Evolutionary conservation across 2,797 vertebrate genomes (phyloP).

Genomic region (Myioborus melanocephalus): DNA sequence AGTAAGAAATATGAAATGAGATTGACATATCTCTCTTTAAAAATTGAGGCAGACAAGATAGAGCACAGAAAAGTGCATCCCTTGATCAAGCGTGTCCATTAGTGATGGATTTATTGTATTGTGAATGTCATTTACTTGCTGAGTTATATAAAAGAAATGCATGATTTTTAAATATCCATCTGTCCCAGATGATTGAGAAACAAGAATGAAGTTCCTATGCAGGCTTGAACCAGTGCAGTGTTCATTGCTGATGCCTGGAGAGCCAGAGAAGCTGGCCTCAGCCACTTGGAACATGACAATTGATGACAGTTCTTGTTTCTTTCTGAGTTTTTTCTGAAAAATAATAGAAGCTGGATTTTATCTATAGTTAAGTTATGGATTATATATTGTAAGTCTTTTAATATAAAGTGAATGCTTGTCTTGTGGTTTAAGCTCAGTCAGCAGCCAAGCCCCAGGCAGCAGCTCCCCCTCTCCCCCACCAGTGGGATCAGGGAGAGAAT

Average conservation of each 20-base stretch:
- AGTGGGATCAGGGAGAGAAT: not conserved
- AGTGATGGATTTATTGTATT: not conserved
- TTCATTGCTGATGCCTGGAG: not conserved
- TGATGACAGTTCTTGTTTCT: not conserved
- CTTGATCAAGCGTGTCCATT: not conserved
- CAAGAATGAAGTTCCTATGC: not conserved
- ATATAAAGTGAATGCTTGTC: not conserved
- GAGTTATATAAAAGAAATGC: not conserved
- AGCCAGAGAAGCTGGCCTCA: not conserved
- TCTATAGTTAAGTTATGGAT: not conserved
- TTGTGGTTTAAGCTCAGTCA: not conserved
- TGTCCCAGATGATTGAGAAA: not conserved
- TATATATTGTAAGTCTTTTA: not conserved
- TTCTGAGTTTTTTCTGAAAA: not conserved
- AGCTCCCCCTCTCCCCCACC: rapidly evolving
- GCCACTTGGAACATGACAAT: not conserved
- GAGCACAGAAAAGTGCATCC: not conserved
- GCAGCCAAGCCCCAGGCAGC: not conserved
- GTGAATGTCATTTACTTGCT: not conserved
- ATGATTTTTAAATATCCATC: not conserved
- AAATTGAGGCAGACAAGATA: not conserved
- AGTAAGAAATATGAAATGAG: not conserved
- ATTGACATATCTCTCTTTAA: not conserved
- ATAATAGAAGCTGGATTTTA: not conserved
- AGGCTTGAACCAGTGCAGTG: not conserved